Evolutionary conservation across 2,797 vertebrate species (phyloP).

Genomic region (Gastrophryne carolinensis): DNA sequence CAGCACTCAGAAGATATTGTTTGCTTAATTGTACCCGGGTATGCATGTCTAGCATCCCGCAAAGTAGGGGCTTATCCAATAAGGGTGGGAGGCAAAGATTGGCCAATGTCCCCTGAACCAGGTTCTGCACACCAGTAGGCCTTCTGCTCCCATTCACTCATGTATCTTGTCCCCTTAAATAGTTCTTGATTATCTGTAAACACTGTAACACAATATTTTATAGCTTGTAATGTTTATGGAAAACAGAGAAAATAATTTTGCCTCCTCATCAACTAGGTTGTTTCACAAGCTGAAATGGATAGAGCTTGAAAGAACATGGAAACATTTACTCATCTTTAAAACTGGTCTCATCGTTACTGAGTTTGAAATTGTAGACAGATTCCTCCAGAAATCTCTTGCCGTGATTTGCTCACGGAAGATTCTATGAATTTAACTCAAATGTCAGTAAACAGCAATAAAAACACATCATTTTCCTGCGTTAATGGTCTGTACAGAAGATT

Average conservation of each 20-base stretch:
- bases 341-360: slow-evolving; percentile 61
- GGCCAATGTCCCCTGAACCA: too few species aligned
- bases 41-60: too few species aligned
- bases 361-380: slow-evolving; percentile 67
- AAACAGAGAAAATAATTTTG: slow-evolving; percentile 39
- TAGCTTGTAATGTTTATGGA: slow-evolving; percentile 9
- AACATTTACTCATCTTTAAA: slow-evolving; percentile 40
- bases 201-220: too few species aligned
- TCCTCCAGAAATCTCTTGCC: slow-evolving; percentile 60
- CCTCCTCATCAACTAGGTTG: slow-evolving; percentile 52
- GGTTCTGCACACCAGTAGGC: too few species aligned
- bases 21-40: too few species aligned
- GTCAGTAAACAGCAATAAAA: slow-evolving; percentile 57
- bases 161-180: too few species aligned
- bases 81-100: too few species aligned
- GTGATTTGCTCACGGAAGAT: slow-evolving; percentile 51
- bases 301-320: slow-evolving; percentile 63
- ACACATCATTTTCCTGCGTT: slow-evolving; percentile 49
- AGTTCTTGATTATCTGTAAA: too few species aligned
- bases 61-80: too few species aligned
- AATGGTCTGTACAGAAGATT: slow-evolving; percentile 42
- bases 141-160: too few species aligned
- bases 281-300: slow-evolving; percentile 65
- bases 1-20: too few species aligned
- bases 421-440: slow-evolving; percentile 64